These are phyloP conservation scores for Flexamia atlantica DNA, from an alignment of 2,888 invertebrate genomes.

Conservation along the genomic window DNA sequence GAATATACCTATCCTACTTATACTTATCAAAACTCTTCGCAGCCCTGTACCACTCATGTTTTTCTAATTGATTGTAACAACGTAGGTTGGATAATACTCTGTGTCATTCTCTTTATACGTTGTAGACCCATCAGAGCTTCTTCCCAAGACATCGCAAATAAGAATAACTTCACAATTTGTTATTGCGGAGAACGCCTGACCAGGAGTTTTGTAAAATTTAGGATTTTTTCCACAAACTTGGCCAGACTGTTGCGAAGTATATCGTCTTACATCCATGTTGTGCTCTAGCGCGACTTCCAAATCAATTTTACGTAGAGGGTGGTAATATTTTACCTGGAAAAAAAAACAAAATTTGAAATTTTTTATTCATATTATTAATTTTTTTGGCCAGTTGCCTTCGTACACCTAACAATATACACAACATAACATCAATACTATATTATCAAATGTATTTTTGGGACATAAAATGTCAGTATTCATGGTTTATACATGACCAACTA, in stretches of 20 bases:
- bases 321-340: constrained; percentile 14
- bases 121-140: not conserved
- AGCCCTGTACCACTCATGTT: not conserved
- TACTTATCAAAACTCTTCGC: not conserved
- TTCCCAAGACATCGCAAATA: not conserved
- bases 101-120: constrained; percentile 5
- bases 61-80: not conserved
- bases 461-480: no score
- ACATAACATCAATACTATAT: no score
- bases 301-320: not conserved
- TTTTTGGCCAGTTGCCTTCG: no score
- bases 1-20: no score
- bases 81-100: not conserved
- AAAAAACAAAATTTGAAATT: not conserved
- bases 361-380: no score
- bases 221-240: not conserved
- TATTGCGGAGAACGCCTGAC: not conserved
- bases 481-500: no score
- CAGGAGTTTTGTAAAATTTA: constrained; percentile 2
- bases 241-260: not conserved
- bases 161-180: not conserved
- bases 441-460: no score
- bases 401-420: no score
- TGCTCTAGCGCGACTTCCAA: not conserved
- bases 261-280: constrained; percentile 15